Conservation (phyloP, 2,888 invertebrate genomes). For the Monochamus alternatus region DNA sequence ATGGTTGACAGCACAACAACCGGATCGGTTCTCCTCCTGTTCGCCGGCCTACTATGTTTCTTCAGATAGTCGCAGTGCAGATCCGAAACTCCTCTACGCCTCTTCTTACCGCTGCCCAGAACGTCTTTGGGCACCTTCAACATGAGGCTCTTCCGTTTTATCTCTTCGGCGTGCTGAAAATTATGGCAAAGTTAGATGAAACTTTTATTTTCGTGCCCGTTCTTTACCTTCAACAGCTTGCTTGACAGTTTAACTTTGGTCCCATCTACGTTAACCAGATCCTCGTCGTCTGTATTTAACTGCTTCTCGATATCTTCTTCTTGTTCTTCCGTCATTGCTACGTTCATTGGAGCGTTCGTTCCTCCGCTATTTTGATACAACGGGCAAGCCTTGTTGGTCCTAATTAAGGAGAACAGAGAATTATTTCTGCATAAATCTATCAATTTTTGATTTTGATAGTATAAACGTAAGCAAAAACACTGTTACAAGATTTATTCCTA, state of each 20-base stretch:
- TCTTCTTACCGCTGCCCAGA: slow-evolving; percentile 74
- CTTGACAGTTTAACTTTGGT: slow-evolving; percentile 94
- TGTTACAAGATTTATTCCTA: no score
- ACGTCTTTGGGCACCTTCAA: slow-evolving; percentile 86
- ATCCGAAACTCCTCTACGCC: slow-evolving; percentile 79
- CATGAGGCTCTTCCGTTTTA: slow-evolving; percentile 84
- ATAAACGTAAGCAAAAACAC: not conserved
- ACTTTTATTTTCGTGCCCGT: not conserved
- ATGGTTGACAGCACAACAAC: slow-evolving; percentile 94
- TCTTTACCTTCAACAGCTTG: slow-evolving; percentile 84
- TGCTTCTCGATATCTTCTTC: slow-evolving; percentile 87
- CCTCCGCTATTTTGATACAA: slow-evolving; percentile 84
- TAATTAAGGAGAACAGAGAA: slow-evolving; percentile 43
- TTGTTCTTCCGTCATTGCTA: slow-evolving; percentile 86
- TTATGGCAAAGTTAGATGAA: not conserved
- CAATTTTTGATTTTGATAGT: not conserved
- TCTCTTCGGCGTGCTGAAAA: slow-evolving; percentile 86
- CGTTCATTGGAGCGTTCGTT: slow-evolving; percentile 73
- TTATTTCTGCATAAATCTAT: not conserved
- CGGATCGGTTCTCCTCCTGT: slow-evolving; percentile 95
- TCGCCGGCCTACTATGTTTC: slow-evolving; percentile 85
- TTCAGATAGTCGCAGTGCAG: slow-evolving; percentile 93
- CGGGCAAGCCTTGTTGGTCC: slow-evolving; percentile 98
- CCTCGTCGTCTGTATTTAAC: slow-evolving; percentile 86
- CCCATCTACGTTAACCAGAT: slow-evolving; percentile 93